These are phyloP conservation scores for Notothenia rossii DNA, from an alignment of 2,113 vertebrate genomes.

Conservation along the genomic window DNA sequence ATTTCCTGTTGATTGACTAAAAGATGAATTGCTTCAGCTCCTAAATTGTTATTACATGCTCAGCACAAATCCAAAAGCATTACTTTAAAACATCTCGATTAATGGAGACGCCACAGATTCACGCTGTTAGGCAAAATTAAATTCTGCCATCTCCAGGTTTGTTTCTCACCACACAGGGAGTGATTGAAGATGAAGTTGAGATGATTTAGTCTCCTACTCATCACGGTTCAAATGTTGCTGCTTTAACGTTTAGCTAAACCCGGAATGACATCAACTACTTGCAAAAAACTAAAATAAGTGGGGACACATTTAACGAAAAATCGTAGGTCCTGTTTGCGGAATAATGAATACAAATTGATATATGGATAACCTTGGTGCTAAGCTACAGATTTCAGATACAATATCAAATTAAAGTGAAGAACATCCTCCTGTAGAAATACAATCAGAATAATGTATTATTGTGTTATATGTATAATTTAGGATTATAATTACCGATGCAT, in stretches of 20 bases:
- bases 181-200: neutral
- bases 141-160: neutral
- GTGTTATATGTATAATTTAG: too few relatives aligned
- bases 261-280: too few relatives aligned
- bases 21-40: neutral
- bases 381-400: too few relatives aligned
- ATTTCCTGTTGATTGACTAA: neutral
- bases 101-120: constrained; percentile 10
- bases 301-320: too few relatives aligned
- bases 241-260: neutral
- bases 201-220: neutral
- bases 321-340: too few relatives aligned
- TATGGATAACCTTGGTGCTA: too few relatives aligned
- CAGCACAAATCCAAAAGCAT: neutral
- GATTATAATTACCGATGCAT: too few relatives aligned
- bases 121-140: constrained; percentile 33
- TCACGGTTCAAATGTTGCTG: neutral
- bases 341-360: too few relatives aligned
- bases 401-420: too few relatives aligned
- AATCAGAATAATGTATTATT: too few relatives aligned
- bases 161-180: constrained; percentile 13
- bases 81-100: neutral
- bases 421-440: too few relatives aligned
- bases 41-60: neutral
- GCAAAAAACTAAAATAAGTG: too few relatives aligned